Evolutionary conservation across 2,113 vertebrate species (phyloP).

Genomic region (Ceuthmochares aereus): DNA sequence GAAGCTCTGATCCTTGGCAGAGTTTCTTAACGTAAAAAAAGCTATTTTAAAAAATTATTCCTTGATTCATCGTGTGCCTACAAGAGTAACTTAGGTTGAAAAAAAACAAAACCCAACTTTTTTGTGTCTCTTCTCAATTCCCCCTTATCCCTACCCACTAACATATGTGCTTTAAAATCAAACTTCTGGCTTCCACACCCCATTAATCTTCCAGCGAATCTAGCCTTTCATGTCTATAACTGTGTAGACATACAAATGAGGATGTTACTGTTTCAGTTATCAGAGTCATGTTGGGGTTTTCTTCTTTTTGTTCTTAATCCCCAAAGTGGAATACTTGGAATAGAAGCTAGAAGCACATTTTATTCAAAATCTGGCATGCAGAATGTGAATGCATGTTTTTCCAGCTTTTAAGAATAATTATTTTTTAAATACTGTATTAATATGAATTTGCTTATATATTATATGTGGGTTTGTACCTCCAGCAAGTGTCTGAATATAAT

Average conservation of each 20-base stretch:
- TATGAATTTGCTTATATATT: neutral
- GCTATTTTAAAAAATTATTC: neutral
- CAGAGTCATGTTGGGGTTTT: neutral
- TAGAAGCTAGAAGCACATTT: neutral
- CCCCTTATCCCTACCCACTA: neutral
- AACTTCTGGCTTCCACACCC: neutral
- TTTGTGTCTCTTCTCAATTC: neutral
- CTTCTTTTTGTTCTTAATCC: slow-evolving; percentile 6
- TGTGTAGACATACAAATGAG: neutral
- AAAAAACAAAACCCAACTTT: accelerated
- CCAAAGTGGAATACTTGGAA: neutral
- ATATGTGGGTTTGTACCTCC: neutral
- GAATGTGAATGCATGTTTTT: neutral
- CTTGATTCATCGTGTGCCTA: neutral
- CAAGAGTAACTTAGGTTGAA: neutral
- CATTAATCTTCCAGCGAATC: neutral
- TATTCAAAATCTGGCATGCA: neutral
- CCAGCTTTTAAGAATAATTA: neutral
- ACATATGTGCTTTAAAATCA: neutral
- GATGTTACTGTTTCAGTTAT: neutral
- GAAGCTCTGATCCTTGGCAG: neutral
- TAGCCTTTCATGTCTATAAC: neutral
- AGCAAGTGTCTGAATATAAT: neutral
- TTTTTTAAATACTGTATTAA: neutral
- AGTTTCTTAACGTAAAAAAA: neutral